Evolutionary conservation across 1,140 invertebrate genomes (phyloP).

Genomic region (Arion vulgaris): DNA sequence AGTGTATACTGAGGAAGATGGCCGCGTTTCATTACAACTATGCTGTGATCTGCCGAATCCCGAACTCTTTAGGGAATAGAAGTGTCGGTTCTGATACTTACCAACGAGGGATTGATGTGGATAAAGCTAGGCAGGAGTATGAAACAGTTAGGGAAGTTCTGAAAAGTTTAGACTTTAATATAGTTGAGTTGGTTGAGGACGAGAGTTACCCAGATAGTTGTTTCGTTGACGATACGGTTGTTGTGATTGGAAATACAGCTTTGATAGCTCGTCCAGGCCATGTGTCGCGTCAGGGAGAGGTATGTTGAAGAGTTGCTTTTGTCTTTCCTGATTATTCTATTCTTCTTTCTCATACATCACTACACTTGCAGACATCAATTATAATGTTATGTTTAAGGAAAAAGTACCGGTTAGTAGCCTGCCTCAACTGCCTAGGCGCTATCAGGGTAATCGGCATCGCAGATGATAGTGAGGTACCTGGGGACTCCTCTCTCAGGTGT

Average conservation of each 20-base stretch:
- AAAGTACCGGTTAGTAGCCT: too few species aligned
- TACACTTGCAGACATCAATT: too few species aligned
- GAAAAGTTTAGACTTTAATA: slow-evolving; percentile 56
- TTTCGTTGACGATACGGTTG: slow-evolving; percentile 91
- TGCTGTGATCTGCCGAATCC: slow-evolving; percentile 56
- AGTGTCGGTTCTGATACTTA: slow-evolving; percentile 22
- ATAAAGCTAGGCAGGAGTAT: slow-evolving; percentile 53
- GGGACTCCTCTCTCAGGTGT: too few species aligned
- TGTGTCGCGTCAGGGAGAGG: slow-evolving; percentile 81
- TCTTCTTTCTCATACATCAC: too few species aligned
- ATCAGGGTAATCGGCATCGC: too few species aligned
- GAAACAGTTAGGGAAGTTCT: slow-evolving; percentile 49
- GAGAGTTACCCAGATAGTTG: slow-evolving; percentile 87
- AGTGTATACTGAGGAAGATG: slow-evolving; percentile 35
- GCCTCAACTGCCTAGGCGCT: too few species aligned
- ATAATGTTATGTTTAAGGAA: too few species aligned
- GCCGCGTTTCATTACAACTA: slow-evolving; percentile 55
- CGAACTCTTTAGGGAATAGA: slow-evolving; percentile 47
- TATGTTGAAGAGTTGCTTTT: too few species aligned
- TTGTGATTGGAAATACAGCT: slow-evolving; percentile 93
- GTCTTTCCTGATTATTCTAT: too few species aligned
- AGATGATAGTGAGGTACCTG: too few species aligned
- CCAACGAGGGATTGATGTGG: slow-evolving; percentile 43
- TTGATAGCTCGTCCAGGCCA: slow-evolving; percentile 87
- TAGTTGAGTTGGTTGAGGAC: slow-evolving; percentile 91